Percentiles rank a stretch among this genome's conserved stretches.
phyloP scores from a whole-genome alignment of 2,797 vertebrate species.

The Falco berigora region DNA sequence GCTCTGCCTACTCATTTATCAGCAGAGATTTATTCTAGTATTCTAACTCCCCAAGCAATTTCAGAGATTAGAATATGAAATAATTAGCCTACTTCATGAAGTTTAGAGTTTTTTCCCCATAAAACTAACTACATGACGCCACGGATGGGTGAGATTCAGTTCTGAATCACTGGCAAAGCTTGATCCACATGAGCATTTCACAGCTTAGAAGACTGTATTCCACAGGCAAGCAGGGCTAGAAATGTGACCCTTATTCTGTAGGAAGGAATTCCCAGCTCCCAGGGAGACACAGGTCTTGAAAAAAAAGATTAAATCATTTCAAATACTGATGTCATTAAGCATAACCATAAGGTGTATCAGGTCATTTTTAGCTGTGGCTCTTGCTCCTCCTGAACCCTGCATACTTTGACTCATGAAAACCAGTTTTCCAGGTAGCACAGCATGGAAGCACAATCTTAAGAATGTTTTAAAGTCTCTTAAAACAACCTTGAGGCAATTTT shows the following conservation, averaged over 20 bases:
- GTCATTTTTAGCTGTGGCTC: neutral
- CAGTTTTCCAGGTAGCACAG: neutral
- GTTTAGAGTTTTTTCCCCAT: constrained; percentile 16
- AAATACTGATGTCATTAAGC: constrained; percentile 12
- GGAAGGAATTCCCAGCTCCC: constrained; percentile 37
- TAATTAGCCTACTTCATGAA: constrained; percentile 55
- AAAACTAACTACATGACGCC: constrained; percentile 2
- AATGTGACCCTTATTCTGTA: constrained; percentile 19
- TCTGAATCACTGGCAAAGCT: constrained; percentile 18
- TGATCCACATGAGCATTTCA: constrained; percentile 51
- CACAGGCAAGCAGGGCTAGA: neutral
- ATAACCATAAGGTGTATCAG: neutral
- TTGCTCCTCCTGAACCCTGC: neutral
- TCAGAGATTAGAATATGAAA: constrained; percentile 58
- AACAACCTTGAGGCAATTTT: neutral
- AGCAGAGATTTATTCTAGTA: constrained; percentile 46
- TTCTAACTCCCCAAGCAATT: constrained; percentile 60
- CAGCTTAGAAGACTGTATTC: constrained; percentile 14
- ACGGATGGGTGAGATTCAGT: constrained; percentile 3
- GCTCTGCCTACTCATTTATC: constrained; percentile 56
- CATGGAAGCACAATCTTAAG: neutral
- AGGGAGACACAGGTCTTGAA: neutral
- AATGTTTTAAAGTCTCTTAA: neutral
- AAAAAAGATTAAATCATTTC: constrained; percentile 9
- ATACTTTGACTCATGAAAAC: neutral